Evolutionary conservation across 2,797 vertebrate species (phyloP).

Genomic region (Tragelaphus eurycerus): DNA sequence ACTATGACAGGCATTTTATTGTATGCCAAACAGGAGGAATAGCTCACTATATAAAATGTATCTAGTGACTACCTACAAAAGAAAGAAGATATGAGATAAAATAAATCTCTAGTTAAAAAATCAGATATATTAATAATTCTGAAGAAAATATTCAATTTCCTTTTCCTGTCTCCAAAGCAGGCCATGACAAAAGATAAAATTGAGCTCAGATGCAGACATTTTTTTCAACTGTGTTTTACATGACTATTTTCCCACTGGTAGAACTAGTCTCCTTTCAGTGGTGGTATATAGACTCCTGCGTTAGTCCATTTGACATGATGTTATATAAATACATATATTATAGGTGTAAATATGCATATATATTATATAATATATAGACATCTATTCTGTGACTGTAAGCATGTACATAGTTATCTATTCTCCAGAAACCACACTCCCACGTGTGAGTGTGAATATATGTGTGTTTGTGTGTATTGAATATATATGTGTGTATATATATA

Average conservation of each 20-base stretch:
- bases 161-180: slow-evolving; percentile 40
- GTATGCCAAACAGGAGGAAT: slow-evolving; percentile 71
- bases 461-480: not conserved
- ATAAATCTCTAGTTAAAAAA: slow-evolving; percentile 39
- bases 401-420: not conserved
- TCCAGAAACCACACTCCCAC: not conserved
- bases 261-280: not conserved
- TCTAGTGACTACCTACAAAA: slow-evolving; percentile 54
- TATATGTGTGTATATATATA: not conserved
- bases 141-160: slow-evolving; percentile 19
- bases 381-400: not conserved
- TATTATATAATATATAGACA: not conserved
- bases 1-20: slow-evolving; percentile 81
- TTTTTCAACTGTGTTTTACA: slow-evolving; percentile 39
- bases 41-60: slow-evolving; percentile 46
- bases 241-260: slow-evolving; percentile 21
- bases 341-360: not conserved
- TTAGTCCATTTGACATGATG: not conserved
- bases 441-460: not conserved
- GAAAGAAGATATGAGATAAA: slow-evolving; percentile 45
- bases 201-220: slow-evolving; percentile 51
- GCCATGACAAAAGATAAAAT: slow-evolving; percentile 14
- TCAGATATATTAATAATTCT: slow-evolving; percentile 30
- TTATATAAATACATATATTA: not conserved
- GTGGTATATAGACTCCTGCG: not conserved